Evolutionary conservation across 2,888 invertebrate genomes (phyloP), one percentile per base, ranked within the genome.

Genomic region (Callyntrura sp.): DNA sequence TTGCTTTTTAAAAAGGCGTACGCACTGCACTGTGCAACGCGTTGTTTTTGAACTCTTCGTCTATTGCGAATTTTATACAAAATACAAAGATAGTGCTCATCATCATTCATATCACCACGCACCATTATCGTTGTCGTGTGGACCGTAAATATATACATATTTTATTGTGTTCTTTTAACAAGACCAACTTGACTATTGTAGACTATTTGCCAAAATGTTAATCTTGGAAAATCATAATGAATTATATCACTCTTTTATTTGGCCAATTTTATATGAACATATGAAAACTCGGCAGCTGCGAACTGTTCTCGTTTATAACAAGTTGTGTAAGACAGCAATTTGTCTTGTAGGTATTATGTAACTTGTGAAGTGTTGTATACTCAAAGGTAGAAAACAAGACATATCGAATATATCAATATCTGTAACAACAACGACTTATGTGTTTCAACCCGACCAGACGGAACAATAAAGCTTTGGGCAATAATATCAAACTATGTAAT

Each of bases 51-150:
- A 28, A 28, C 55, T 28, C 35, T 35, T 6, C 45, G 28, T 48
- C 12, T 73, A 23, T 23, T 73, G 73, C 23, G 17, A 62, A 62
- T 12, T 51, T 12, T 51, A 51, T 51, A 51, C 51, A 51, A 51
- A 14, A 73, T 23, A 55, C 23, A 55, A 28, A 55, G 43, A 78
- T 78, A 20, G 55, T 78, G 78, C 55, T 78, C 78, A 78, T 78
- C 55, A 78, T 78, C 55, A 78, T 78, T 78, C 78, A 78, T 78
- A 78, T 28, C 78, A 73, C 0, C 68, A 73, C 45, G 20, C 20
- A 73, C 70, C 45, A 4, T 35, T 35, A 35, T 35, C 35, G 35
- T 35, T 6, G 35, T 35, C 35, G 43, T 35, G 12, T 17, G 43
- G 14, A 73, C 45, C 73, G 45, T 20, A 73, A 73, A 73, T 6